Evolutionary conservation across 2,797 vertebrate species (phyloP).

Genomic region (Peromyscus aztecus): DNA sequence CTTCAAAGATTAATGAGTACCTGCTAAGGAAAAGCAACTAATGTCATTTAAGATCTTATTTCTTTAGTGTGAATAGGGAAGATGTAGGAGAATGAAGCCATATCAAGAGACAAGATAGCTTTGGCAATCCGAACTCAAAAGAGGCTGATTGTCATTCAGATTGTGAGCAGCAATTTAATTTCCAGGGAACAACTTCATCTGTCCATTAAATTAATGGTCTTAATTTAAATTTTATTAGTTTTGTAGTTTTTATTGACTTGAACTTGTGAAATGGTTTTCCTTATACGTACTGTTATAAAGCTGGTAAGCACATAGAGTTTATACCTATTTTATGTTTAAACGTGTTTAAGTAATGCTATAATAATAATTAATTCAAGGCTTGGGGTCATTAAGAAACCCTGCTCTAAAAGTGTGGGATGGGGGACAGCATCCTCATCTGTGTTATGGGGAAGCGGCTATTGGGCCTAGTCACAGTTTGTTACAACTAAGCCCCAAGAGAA

Average conservation of each 20-base stretch:
- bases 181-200: conserved; percentile 69
- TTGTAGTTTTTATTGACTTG: conserved; percentile 73
- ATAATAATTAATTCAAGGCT: conserved; percentile 76
- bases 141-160: conserved; percentile 61
- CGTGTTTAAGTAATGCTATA: conserved; percentile 73
- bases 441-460: neutral
- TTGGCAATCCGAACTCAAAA: conserved; percentile 34
- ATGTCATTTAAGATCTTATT: conserved; percentile 49
- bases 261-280: conserved; percentile 73
- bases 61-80: conserved; percentile 39
- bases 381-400: conserved; percentile 63
- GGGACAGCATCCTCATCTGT: neutral
- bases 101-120: conserved; percentile 22
- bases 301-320: conserved; percentile 54
- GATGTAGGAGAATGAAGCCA: conserved; percentile 41
- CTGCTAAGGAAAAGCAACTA: neutral
- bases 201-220: conserved; percentile 77
- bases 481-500: conserved; percentile 60
- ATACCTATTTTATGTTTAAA: conserved; percentile 74
- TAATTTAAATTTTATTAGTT: conserved; percentile 79
- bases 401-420: neutral
- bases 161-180: conserved; percentile 63
- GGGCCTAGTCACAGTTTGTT: conserved; percentile 9
- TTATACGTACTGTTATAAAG: conserved; percentile 67
- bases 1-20: neutral